A percentile compares a stretch with the other conserved stretches of the same genome.
phyloP scores from a whole-genome alignment of 2,888 invertebrate species.

The Mythimna loreyi region DNA sequence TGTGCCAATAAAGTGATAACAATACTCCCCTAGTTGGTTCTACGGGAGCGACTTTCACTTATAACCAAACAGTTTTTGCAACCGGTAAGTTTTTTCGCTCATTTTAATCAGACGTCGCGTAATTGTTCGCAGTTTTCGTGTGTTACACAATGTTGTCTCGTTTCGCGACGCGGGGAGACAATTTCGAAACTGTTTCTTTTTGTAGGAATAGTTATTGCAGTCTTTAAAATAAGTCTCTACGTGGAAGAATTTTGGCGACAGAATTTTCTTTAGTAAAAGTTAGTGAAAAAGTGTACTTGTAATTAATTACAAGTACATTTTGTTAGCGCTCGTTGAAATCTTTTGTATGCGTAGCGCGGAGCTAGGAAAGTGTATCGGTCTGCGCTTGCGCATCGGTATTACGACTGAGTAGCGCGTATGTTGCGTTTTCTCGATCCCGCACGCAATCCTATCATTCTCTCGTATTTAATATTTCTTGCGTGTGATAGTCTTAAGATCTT shows the following conservation, averaged over 20 bases:
- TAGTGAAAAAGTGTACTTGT: too few species aligned
- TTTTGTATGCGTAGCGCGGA: slow-evolving; percentile 78
- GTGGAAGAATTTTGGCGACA: slow-evolving; percentile 15
- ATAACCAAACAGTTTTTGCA: slow-evolving; percentile 80
- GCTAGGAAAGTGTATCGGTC: slow-evolving; percentile 69
- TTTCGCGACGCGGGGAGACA: slow-evolving; percentile 74
- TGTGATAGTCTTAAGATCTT: slow-evolving; percentile 52
- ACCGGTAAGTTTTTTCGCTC: slow-evolving; percentile 84
- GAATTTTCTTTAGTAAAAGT: slow-evolving; percentile 29
- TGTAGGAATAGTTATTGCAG: slow-evolving; percentile 30
- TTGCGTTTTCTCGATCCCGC: slow-evolving; percentile 68
- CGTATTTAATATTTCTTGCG: slow-evolving; percentile 48
- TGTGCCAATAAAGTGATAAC: slow-evolving; percentile 79
- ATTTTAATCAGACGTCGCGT: slow-evolving; percentile 81
- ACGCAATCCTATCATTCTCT: slow-evolving; percentile 57
- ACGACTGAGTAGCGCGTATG: slow-evolving; percentile 46
- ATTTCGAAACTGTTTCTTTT: slow-evolving; percentile 69
- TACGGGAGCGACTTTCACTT: slow-evolving; percentile 78
- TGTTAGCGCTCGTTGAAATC: slow-evolving; percentile 81
- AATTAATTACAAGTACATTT: slow-evolving; percentile 24
- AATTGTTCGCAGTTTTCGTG: slow-evolving; percentile 72
- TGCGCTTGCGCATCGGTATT: slow-evolving; percentile 56
- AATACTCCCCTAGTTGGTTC: slow-evolving; percentile 71
- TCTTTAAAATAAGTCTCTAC: slow-evolving; percentile 5
- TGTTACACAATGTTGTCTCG: slow-evolving; percentile 77